These are phyloP conservation scores for Henricia sp. DNA, from an alignment of 53 echinoderm and acorn worm genomes.

Conservation along the genomic window DNA sequence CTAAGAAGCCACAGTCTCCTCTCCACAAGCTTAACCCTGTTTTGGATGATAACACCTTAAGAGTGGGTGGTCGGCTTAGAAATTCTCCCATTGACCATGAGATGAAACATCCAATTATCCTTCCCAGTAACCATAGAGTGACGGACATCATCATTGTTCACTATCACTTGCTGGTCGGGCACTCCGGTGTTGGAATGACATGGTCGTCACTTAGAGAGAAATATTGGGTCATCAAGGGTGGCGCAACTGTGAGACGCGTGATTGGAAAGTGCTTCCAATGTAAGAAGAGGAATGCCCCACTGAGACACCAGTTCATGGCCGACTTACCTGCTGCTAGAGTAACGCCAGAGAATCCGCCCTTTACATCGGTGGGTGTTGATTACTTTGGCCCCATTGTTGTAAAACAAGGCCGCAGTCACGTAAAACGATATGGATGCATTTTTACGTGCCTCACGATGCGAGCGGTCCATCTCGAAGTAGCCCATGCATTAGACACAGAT, in stretches of 20 bases:
- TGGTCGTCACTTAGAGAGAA: conserved; percentile 51
- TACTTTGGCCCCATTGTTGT: conserved; percentile 64
- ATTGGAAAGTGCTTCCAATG: conserved; percentile 25
- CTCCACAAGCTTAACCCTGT: conserved; percentile 47
- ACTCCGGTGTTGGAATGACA: conserved; percentile 60
- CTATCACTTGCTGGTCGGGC: conserved; percentile 53
- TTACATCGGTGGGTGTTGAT: conserved; percentile 30
- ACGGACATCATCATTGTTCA: conserved; percentile 32
- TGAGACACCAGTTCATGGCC: conserved; percentile 49
- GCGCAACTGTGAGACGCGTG: background rate
- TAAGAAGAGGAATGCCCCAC: conserved; percentile 13
- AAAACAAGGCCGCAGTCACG: conserved; percentile 41
- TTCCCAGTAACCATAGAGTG: conserved; percentile 48
- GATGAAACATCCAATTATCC: conserved; percentile 45
- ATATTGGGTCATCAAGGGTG: conserved; percentile 42
- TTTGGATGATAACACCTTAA: conserved; percentile 32
- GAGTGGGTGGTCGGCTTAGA: conserved; percentile 54
- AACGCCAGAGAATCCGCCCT: conserved; percentile 3
- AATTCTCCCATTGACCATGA: conserved; percentile 38
- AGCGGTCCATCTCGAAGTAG: conserved; percentile 53
- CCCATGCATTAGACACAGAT: conserved; percentile 45
- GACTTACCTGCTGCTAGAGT: conserved; percentile 1
- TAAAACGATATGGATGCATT: too few relatives aligned
- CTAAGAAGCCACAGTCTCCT: background rate
- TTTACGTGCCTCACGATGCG: conserved; percentile 35